Base-by-base conservation (phyloP, 2,888 invertebrate species). In the Zaprionus bogoriensis region DNA sequence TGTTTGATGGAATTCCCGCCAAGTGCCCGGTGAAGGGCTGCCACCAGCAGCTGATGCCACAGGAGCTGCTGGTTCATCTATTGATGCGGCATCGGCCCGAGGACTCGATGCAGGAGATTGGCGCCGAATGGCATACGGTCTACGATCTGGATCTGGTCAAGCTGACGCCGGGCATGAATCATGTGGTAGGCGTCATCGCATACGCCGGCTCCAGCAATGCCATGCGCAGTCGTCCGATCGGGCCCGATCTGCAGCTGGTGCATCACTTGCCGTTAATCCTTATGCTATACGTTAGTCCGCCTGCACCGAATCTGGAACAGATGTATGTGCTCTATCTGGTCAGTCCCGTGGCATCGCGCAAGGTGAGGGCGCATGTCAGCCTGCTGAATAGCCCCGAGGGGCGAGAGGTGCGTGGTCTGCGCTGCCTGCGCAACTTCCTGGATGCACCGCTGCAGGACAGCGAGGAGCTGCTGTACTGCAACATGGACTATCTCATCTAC, bases 231-330 rank as follows among this genome's bases (percentile, higher is more conserved):
- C 65, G 61, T 17, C 47, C 81, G 6, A 53, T 80, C 10, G 74
- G 65, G 1, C 44, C 77, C 4, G 60, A 77, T 23, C 55, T 77
- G 45, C 78, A 77, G 12, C 45, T 77, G 3, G 51, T 77, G n/a
- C 59, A 77, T 23, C 81, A 77, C 39, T 22, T 81, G 63, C 81
- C 76, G 22, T 38, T 81, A 0, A 19, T 77, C 6, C 50, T 77
- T 0, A 74, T 77, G 74, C 30, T 77, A 6, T 77, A 77, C n/a
- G 46, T 77, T 0, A 77, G 62, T 4, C 81, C 68, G 0, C 44
- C 62, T 1, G 10, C 32, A 0, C 4, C 20, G 1, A 22, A 53
- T 12, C 19, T 46, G 20, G 61, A 74, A 23, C 63, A 68, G 23
- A 54, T 59, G 25, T 77, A 69, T 30, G 55, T 77, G 19, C 27